Base-by-base conservation (phyloP, 2,888 invertebrate genomes). In the Cryptops parisi region DNA sequence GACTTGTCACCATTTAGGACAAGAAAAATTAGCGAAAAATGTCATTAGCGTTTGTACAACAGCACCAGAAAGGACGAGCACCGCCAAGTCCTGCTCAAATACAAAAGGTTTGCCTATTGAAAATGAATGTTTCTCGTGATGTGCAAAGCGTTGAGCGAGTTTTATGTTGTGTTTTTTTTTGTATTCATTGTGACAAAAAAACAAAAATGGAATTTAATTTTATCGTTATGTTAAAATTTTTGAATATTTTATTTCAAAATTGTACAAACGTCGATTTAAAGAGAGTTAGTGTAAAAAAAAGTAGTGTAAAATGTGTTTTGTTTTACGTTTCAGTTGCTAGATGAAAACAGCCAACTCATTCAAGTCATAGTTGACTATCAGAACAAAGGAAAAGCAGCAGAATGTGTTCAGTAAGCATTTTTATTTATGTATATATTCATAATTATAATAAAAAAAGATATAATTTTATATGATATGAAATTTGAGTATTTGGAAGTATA, bases 311-410 rank as follows among this genome's bases (percentile, higher is more conserved):
- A 44, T n/a, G 27, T 12, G 17, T 26, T 27, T 47, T 47, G 55
- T 55, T 57, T 33, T 56, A 50, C 52, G 19, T 63, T 64, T 27
- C 65, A 94, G 78, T 84, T 97, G 80, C 76, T 97, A 56, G 96
- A 97, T 73, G 97, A 97, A 72, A 97, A 97, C 70, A 87, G 87
- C 62, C 90, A 93, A 68, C 76, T 97, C 44, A 96, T 97, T 64
- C 90, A 94, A 74, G 89, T 90, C 6, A 94, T 97, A 65, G 87
- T 91, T 69, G 96, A 97, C 62, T 94, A 84, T 72, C 96, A 97
- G 72, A 85, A 81, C 60, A 91, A 91, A 74, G 96, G 94, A 56
- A 93, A 93, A 69, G 76, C 83, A 21, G 82, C 86, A 70, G 94
- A 96, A 74, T 89, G 89, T 66, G 78, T 88, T 68, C 89, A 89